Percentiles rank a stretch among this genome's conserved stretches.
phyloP scores from a whole-genome alignment of 2,797 vertebrate genomes.

The Siniperca undulata region DNA sequence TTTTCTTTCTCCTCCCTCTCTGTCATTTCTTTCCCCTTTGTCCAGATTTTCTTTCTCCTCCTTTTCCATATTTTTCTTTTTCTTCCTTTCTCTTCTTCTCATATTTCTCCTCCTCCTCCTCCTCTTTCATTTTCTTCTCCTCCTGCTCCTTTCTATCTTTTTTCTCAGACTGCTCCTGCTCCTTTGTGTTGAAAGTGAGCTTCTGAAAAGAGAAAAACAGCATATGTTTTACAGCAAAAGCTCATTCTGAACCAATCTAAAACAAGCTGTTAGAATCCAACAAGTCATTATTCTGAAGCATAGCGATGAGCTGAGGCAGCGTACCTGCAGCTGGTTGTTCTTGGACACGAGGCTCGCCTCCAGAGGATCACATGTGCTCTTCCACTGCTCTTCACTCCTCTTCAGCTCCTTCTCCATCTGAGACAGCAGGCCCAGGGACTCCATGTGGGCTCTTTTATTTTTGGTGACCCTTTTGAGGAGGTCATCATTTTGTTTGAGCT shows the following conservation, averaged over 20 bases:
- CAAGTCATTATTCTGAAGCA: background rate
- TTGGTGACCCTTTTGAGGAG: background rate
- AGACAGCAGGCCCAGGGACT: background rate
- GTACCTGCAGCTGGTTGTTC: background rate
- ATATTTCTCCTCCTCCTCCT: background rate
- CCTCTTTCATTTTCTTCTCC: background rate
- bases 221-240: background rate
- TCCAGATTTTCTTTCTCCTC: background rate
- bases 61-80: background rate
- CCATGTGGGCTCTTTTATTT: background rate
- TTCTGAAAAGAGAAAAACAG: background rate
- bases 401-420: background rate
- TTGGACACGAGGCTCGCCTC: background rate
- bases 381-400: background rate
- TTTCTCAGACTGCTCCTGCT: background rate
- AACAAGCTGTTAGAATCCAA: conserved; percentile 2
- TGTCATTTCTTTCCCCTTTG: no score
- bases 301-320: background rate
- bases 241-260: background rate
- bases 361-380: background rate
- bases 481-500: background rate
- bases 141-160: background rate
- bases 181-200: background rate
- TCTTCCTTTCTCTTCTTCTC: background rate
- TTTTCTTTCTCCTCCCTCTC: no score